Evolutionary conservation across 2,113 vertebrate genomes (phyloP).

Genomic region (Mesembrinibis cayennensis): DNA sequence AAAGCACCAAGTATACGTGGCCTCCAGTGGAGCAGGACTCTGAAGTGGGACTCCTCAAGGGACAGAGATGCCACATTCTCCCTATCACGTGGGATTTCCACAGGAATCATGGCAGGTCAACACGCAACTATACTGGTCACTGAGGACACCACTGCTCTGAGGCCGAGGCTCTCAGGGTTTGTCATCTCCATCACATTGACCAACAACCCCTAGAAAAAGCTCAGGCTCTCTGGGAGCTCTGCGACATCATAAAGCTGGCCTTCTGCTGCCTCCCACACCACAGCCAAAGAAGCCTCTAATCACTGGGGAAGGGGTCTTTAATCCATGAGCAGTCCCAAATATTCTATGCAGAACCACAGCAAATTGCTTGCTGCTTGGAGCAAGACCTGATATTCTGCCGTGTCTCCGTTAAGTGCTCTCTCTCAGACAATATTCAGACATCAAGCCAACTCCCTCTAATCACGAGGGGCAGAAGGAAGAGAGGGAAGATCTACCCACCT

Average conservation of each 20-base stretch:
- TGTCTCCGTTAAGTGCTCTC: neutral
- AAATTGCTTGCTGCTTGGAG: neutral
- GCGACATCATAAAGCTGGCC: neutral
- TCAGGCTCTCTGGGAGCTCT: neutral
- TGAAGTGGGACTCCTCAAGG: neutral
- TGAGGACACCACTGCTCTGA: neutral
- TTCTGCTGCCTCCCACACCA: neutral
- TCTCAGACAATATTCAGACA: neutral
- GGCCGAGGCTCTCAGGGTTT: neutral
- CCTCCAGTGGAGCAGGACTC: neutral
- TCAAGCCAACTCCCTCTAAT: neutral
- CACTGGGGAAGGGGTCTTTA: neutral
- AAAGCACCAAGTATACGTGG: fast-evolving
- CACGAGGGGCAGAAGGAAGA: neutral
- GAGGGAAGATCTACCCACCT: constrained; percentile 22
- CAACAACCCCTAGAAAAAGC: neutral
- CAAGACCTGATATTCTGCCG: neutral
- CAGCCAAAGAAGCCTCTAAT: neutral
- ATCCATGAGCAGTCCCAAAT: fast-evolving
- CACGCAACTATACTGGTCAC: neutral
- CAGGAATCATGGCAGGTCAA: neutral
- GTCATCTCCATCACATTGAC: neutral
- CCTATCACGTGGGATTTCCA: fast-evolving
- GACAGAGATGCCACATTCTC: neutral
- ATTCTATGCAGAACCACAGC: fast-evolving